Evolutionary conservation across 1,140 invertebrate species (phyloP), one percentile per base, ranked within the genome.

Genomic region (Helicorthomorpha holstii): DNA sequence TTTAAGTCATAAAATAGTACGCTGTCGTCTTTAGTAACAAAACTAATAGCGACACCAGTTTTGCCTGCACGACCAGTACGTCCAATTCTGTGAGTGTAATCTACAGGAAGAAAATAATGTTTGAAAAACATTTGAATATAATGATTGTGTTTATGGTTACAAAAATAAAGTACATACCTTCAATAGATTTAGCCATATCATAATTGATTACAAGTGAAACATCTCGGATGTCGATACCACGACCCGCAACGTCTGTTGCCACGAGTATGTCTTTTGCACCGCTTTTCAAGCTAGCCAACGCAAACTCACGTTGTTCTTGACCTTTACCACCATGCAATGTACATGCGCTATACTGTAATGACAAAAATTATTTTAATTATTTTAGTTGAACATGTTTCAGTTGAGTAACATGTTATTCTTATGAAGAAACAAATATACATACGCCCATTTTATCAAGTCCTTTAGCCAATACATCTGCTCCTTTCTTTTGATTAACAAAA

Each of bases 401-500:
- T 49, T 10, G 16, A 7, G 29, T 7, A 34, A 34, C 23, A 16
- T 34, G 7, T 16, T 7, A 7, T 34, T 34, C 16, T 34, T 34
- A 16, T 7, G 7, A 16, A 34, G 7, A 34, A 34, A 34, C 16
- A 34, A 34, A 16, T 7, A 16, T 22, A 46, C 73, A 69, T 69
- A 81, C 79, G 12, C 92, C 90, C 58, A 98, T 76, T 72, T 98
- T 98, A 66, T 97, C 92, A 60, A 99, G 71, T 43, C 91, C 89
- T 69, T 93, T 93, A 29, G 93, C 93, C 64, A 99, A 71, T 0
- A 98, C 83, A 72, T 99, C 96, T 1, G 93, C 96, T 56, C 94
- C 95, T 71, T 98, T 98, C 79, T 98, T 98, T 70, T 99, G 94
- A 69, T 99, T 99, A 57, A 99, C 96, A 64, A 99, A 99, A 61